phyloP scores from a whole-genome alignment of 2,888 invertebrate species.

The Slavum lentiscoides region DNA sequence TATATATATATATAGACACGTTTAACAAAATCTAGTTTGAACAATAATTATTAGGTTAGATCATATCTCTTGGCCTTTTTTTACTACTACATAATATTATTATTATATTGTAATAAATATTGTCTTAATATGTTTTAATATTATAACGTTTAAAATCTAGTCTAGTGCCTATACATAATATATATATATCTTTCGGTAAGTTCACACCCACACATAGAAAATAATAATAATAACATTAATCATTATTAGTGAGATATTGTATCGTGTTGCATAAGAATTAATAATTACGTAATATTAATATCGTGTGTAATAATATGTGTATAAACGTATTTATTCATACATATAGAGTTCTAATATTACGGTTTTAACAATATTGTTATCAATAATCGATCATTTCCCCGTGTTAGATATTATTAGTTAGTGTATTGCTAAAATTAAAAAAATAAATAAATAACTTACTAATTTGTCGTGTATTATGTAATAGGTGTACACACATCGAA shows the following conservation, averaged over 20 bases:
- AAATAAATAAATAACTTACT: too few relatives aligned
- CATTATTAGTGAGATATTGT: slow-evolving; percentile 46
- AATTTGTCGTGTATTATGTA: too few relatives aligned
- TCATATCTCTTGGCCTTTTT: slow-evolving; percentile 5
- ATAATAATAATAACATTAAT: slow-evolving; percentile 13
- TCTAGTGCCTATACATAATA: slow-evolving; percentile 33
- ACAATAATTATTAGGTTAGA: not conserved
- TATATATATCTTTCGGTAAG: slow-evolving; percentile 10
- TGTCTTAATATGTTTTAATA: slow-evolving; percentile 9
- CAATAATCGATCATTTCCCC: not conserved
- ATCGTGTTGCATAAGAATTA: slow-evolving; percentile 1
- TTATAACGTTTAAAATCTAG: slow-evolving; percentile 25
- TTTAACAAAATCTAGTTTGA: not conserved
- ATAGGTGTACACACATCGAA: too few relatives aligned
- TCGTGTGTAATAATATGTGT: too few relatives aligned
- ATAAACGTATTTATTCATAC: not conserved
- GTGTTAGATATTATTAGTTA: not conserved
- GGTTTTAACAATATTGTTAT: not conserved
- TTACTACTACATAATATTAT: slow-evolving; percentile 21
- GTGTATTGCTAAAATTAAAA: not conserved
- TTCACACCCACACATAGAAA: not conserved
- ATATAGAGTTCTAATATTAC: not conserved
- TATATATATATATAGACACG: not conserved
- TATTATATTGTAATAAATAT: slow-evolving; percentile 4
- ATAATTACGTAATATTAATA: not conserved